phyloP scores from a whole-genome alignment of 2,113 vertebrate species.

The Pipa parva region DNA sequence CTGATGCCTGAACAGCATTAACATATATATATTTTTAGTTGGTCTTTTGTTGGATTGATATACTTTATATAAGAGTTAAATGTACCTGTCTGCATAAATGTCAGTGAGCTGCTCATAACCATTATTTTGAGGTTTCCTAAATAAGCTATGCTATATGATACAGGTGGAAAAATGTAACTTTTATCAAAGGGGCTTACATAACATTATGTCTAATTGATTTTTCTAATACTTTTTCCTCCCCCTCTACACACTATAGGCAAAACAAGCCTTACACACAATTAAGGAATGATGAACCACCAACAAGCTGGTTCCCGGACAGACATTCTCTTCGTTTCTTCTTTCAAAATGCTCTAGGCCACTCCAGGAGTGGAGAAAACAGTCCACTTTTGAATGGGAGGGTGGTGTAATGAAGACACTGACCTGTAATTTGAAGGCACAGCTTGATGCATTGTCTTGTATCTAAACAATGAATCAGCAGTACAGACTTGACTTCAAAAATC shows the following conservation, averaged over 20 bases:
- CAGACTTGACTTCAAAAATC: too few relatives aligned
- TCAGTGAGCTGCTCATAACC: too few relatives aligned
- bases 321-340: slow-evolving; percentile 67
- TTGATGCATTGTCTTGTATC: not conserved
- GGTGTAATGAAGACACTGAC: slow-evolving; percentile 55
- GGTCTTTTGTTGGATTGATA: too few relatives aligned
- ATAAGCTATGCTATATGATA: not conserved
- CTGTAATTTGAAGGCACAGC: not conserved
- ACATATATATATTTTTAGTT: too few relatives aligned
- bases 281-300: slow-evolving; percentile 43
- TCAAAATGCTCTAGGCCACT: slow-evolving; percentile 66
- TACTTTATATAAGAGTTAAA: too few relatives aligned
- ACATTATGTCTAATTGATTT: not conserved
- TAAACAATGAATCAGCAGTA: not conserved
- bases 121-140: too few relatives aligned
- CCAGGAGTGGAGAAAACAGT: slow-evolving; percentile 69
- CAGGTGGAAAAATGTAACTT: not conserved
- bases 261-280: slow-evolving; percentile 62
- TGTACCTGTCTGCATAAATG: too few relatives aligned
- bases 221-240: slow-evolving; percentile 14
- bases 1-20: too few relatives aligned
- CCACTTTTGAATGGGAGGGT: slow-evolving; percentile 76
- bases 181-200: not conserved
- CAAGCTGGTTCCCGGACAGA: slow-evolving; percentile 50
- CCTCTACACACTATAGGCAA: slow-evolving; percentile 64